phyloP scores from a whole-genome alignment of 2,888 invertebrate species.

The Cataglyphis livida region DNA sequence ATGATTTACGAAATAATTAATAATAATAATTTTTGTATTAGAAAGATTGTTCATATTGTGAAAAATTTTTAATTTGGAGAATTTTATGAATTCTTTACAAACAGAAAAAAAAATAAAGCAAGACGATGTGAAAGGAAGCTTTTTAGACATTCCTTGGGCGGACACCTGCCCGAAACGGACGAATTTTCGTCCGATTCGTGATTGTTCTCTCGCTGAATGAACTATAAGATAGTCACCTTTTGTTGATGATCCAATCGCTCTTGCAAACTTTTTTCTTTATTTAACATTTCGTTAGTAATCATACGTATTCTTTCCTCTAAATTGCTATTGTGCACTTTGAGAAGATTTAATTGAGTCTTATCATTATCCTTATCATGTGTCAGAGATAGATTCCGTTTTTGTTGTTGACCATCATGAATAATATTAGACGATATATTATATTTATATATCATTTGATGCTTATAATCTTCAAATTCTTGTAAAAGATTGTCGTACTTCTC shows the following conservation, averaged over 20 bases:
- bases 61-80: too few species aligned
- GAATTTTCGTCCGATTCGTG: too few species aligned
- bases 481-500: conserved; percentile 89
- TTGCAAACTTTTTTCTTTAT: conserved; percentile 89
- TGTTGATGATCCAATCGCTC: conserved; percentile 88
- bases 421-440: conserved; percentile 56
- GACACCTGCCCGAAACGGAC: too few species aligned
- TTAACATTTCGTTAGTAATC: conserved; percentile 88
- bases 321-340: conserved; percentile 88
- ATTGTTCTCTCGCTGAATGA: too few species aligned
- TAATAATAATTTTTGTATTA: too few species aligned
- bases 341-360: conserved; percentile 84
- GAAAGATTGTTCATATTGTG: too few species aligned
- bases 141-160: too few species aligned
- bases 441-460: conserved; percentile 83
- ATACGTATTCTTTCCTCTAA: conserved; percentile 90
- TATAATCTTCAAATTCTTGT: conserved; percentile 90
- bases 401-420: conserved; percentile 61
- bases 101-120: too few species aligned
- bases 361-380: conserved; percentile 74
- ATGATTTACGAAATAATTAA: too few species aligned
- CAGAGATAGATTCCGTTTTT: conserved; percentile 58
- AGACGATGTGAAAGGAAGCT: too few species aligned
- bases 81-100: too few species aligned
- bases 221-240: conserved; percentile 83